Percentiles rank a stretch among this genome's conserved stretches.
Evolutionary conservation across 1,140 invertebrate genomes (phyloP).

Genomic region (Oryzaephilus surinamensis): DNA sequence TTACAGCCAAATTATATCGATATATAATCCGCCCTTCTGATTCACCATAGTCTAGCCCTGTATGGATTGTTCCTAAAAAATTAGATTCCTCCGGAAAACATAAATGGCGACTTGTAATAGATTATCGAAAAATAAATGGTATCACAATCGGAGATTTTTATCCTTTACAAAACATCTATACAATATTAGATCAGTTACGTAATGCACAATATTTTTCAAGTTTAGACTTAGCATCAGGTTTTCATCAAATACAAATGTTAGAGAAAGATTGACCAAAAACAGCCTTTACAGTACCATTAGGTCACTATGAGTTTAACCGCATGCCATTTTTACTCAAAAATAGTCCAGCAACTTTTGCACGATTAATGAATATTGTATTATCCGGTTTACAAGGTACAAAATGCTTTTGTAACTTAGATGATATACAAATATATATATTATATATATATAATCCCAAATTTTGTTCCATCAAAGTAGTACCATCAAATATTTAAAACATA

Average conservation of each 20-base stretch:
- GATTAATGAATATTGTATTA: constrained; percentile 32
- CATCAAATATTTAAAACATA: too few species aligned
- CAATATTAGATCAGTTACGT: constrained; percentile 37
- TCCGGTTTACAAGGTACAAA: constrained; percentile 25
- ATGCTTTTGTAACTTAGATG: constrained; percentile 34
- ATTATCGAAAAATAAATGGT: constrained; percentile 32
- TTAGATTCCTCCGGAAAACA: constrained; percentile 18
- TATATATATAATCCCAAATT: too few species aligned
- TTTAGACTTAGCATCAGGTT: constrained; percentile 41
- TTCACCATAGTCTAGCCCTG: neutral
- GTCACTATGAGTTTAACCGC: constrained; percentile 27
- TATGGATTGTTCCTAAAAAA: constrained; percentile 23
- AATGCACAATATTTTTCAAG: constrained; percentile 39
- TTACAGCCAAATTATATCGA: constrained; percentile 27
- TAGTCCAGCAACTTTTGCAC: constrained; percentile 31
- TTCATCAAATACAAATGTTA: constrained; percentile 39
- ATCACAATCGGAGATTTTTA: constrained; percentile 31
- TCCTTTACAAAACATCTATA: constrained; percentile 42
- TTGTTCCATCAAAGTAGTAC: too few species aligned
- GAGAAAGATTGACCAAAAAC: constrained; percentile 36
- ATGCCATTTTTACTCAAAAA: constrained; percentile 34
- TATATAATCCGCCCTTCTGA: constrained; percentile 5
- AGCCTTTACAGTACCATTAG: constrained; percentile 34
- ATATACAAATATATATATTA: constrained; percentile 32
- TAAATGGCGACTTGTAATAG: constrained; percentile 32